Conservation (phyloP, 92 coral and sea anemone genomes). For the Chrysogorgia sp. region DNA sequence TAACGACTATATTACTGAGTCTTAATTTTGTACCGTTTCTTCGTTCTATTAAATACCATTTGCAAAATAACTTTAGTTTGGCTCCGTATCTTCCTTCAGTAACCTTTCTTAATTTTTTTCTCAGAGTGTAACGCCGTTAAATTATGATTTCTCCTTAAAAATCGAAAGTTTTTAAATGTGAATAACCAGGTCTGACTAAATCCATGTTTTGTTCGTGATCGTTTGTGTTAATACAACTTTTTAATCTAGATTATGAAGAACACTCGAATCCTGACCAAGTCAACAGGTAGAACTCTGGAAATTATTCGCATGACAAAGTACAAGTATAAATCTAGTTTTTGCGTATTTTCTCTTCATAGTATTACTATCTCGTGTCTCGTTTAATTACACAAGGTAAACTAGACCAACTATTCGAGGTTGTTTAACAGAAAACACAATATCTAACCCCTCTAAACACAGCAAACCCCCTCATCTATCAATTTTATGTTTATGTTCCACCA, state of each 20-base stretch:
- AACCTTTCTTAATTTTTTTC: too few relatives aligned
- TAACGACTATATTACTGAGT: too few relatives aligned
- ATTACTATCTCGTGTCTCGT: background rate
- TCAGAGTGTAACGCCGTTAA: too few relatives aligned
- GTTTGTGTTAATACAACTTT: too few relatives aligned
- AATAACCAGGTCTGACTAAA: too few relatives aligned
- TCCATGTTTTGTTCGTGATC: background rate
- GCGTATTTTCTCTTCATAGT: background rate
- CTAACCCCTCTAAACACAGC: background rate
- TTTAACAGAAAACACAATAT: background rate
- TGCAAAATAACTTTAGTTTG: too few relatives aligned
- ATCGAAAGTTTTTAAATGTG: too few relatives aligned
- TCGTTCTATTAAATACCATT: too few relatives aligned
- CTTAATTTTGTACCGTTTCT: too few relatives aligned
- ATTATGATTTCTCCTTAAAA: too few relatives aligned
- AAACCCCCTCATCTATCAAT: background rate
- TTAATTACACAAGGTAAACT: background rate
- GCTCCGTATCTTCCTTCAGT: too few relatives aligned
- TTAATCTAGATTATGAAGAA: background rate
- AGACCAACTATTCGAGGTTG: background rate
- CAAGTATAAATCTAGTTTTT: conserved; percentile 7
- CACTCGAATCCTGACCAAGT: background rate
- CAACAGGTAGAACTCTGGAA: conserved; percentile 29
- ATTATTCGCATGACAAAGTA: conserved; percentile 42
- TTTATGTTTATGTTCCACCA: background rate